phyloP scores from a whole-genome alignment of 2,113 vertebrate species.

The Microtus ochrogaster region DNA sequence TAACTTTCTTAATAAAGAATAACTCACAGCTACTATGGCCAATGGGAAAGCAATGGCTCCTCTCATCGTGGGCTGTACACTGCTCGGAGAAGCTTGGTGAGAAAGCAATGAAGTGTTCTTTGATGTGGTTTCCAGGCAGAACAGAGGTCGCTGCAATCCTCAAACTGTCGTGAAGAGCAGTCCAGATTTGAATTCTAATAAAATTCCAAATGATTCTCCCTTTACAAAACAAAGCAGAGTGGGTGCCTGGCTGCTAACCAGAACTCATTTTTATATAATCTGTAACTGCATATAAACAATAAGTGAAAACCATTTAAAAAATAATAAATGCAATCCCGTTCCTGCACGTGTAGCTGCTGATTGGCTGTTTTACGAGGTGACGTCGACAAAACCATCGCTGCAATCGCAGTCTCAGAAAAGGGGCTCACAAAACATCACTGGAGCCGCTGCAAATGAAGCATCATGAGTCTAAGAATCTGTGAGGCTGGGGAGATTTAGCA shows the following conservation, averaged over 20 bases:
- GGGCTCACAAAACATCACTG: slow-evolving; percentile 27
- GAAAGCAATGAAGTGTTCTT: slow-evolving; percentile 41
- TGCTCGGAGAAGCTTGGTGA: slow-evolving; percentile 2
- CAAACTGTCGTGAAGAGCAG: slow-evolving; percentile 52
- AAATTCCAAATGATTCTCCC: slow-evolving; percentile 59
- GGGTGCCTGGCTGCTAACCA: neutral
- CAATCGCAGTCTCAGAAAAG: neutral
- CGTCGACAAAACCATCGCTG: slow-evolving; percentile 31
- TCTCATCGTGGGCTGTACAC: neutral
- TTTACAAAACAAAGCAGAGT: slow-evolving; percentile 30
- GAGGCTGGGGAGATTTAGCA: neutral
- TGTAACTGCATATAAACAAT: slow-evolving; percentile 23
- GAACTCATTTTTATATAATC: slow-evolving; percentile 57
- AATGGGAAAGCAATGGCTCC: slow-evolving; percentile 15
- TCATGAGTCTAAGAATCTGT: neutral
- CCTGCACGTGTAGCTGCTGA: neutral
- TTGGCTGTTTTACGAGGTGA: slow-evolving; percentile 22
- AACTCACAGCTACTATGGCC: slow-evolving; percentile 21
- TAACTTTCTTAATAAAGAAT: neutral
- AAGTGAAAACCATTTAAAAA: slow-evolving; percentile 47
- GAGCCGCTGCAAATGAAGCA: neutral
- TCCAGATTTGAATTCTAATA: slow-evolving; percentile 67
- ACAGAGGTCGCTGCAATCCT: neutral
- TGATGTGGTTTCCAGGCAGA: slow-evolving; percentile 38
- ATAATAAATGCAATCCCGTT: slow-evolving; percentile 43